phyloP scores from a whole-genome alignment of 2,113 vertebrate genomes.

The Corydoras sp. region DNA sequence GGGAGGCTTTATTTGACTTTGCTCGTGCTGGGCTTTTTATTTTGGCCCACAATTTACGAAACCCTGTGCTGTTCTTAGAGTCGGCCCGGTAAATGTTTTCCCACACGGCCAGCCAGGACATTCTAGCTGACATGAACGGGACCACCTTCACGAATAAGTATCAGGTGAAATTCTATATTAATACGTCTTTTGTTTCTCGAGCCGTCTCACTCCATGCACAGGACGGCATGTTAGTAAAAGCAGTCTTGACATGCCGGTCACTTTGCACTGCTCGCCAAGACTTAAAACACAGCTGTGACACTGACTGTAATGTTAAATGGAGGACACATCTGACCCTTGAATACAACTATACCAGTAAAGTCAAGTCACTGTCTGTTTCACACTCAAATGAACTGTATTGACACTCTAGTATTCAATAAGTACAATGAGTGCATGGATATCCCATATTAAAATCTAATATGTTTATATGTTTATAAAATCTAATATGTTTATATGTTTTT shows the following conservation, averaged over 20 bases:
- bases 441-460: too few relatives aligned
- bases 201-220: neutral
- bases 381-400: too few relatives aligned
- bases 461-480: too few relatives aligned
- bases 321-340: conserved; percentile 4
- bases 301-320: conserved; percentile 2
- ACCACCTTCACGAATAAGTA: too few relatives aligned
- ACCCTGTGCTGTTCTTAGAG: neutral
- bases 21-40: neutral
- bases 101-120: too few relatives aligned
- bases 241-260: neutral
- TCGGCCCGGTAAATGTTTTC: neutral
- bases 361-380: too few relatives aligned
- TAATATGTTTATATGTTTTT: too few relatives aligned
- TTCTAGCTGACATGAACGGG: too few relatives aligned
- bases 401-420: too few relatives aligned
- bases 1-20: neutral
- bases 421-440: too few relatives aligned
- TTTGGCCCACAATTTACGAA: neutral
- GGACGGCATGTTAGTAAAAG: neutral
- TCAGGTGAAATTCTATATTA: neutral
- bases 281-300: conserved; percentile 17
- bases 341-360: neutral
- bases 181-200: neutral
- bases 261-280: neutral